Evolutionary conservation across 53 echinoderm and acorn worm genomes (phyloP), one percentile per base, ranked within the genome.

Genomic region (Arbacia lixula): DNA sequence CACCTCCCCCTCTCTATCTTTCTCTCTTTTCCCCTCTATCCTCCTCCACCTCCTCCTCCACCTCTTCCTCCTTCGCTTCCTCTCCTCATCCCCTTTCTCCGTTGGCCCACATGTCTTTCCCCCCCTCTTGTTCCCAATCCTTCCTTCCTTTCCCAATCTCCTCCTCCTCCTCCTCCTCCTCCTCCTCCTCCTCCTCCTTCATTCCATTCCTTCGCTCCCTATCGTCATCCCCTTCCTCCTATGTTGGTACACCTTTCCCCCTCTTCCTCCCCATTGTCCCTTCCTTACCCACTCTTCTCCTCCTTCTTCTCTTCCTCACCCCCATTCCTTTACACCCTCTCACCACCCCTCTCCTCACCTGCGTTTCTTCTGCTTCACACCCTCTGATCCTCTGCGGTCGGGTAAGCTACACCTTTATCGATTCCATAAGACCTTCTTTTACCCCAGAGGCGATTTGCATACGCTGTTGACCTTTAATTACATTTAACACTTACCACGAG

Each of bases 351-450:
- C 34, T 43, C 43, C 5, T 21, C n/a, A 19, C 24, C 43, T 6
- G 69, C 43, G 12, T 16, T n/a, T 43, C 43, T 6, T 21, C n/a
- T 32, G 12, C 43, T 6, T 40, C 43, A 19, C n/a, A n/a, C n/a
- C n/a, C n/a, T n/a, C n/a, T n/a, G n/a, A n/a, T n/a, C n/a, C n/a
- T n/a, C n/a, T n/a, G n/a, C 28, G 2, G 2, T 41, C 3, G 43
- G 41, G 26, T 68, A 20, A 14, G 25, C 16, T 41, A 25, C 69
- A 25, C 69, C n/a, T 27, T 41, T 43, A 68, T 42, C 69, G 69
- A 68, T 68, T 43, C 69, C 11, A 68, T 22, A 42, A 12, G 25
- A 69, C 36, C 69, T n/a, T 43, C 69, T 69, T 66, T 69, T 69
- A 40, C 28, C 27, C 69, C 69, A 5, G 43, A 29, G 43, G 69